Conservation (phyloP, 2,888 invertebrate genomes). For the Cybosia mesomella region DNA sequence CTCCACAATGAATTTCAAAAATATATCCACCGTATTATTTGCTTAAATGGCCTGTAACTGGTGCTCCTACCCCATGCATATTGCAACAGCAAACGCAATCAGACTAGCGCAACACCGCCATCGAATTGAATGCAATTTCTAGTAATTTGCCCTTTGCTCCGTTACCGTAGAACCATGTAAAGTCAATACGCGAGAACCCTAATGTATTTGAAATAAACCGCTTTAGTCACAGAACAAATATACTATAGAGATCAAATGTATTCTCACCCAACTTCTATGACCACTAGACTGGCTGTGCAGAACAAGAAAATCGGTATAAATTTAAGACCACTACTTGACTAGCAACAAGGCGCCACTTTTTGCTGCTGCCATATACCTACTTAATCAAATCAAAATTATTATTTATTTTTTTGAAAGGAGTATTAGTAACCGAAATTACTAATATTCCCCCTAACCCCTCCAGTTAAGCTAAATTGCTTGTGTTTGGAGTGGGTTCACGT, state of each 20-base stretch:
- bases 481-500: too few species aligned
- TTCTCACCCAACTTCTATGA: neutral
- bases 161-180: slow-evolving; percentile 35
- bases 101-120: slow-evolving; percentile 31
- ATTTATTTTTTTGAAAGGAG: too few species aligned
- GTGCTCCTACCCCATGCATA: slow-evolving; percentile 15
- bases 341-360: too few species aligned
- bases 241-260: neutral
- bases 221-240: neutral
- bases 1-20: neutral
- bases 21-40: neutral
- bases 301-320: too few species aligned
- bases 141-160: slow-evolving; percentile 40
- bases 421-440: too few species aligned
- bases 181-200: slow-evolving; percentile 31
- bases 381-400: too few species aligned
- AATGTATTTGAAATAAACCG: slow-evolving; percentile 24
- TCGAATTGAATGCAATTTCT: slow-evolving; percentile 48
- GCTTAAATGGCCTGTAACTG: slow-evolving; percentile 7
- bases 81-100: slow-evolving; percentile 44
- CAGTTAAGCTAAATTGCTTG: too few species aligned
- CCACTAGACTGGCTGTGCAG: too few species aligned
- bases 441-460: too few species aligned
- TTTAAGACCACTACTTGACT: too few species aligned
- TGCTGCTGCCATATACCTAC: too few species aligned